These are phyloP conservation scores for Epinotia ramella DNA, from an alignment of 2,888 invertebrate species.

Conservation along the genomic window DNA sequence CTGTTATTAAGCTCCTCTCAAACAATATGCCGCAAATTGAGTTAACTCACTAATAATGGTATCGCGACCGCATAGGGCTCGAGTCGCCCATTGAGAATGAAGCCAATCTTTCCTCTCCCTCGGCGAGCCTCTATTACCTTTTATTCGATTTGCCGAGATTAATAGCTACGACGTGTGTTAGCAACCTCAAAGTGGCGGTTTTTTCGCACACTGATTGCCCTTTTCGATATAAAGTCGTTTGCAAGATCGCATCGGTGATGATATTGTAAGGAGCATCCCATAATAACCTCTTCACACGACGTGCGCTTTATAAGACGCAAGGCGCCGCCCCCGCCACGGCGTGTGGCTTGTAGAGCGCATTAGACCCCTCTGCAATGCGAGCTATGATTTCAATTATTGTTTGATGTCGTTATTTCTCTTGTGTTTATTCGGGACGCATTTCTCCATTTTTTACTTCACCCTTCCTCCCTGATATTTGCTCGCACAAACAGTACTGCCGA, in stretches of 20 bases:
- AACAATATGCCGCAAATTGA: slow-evolving; percentile 85
- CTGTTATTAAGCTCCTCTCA: slow-evolving; percentile 83
- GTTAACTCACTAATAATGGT: slow-evolving; percentile 84
- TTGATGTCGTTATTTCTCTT: slow-evolving; percentile 82
- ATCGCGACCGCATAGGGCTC: slow-evolving; percentile 75
- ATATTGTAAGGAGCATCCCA: slow-evolving; percentile 15
- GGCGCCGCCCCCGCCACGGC: slow-evolving; percentile 50
- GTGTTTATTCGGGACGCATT: slow-evolving; percentile 80
- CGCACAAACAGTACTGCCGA: slow-evolving; percentile 68
- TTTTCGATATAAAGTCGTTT: slow-evolving; percentile 51
- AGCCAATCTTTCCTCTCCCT: slow-evolving; percentile 72
- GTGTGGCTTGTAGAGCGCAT: slow-evolving; percentile 61
- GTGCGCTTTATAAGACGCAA: slow-evolving; percentile 40
- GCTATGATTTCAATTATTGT: slow-evolving; percentile 84
- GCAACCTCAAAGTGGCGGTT: slow-evolving; percentile 57
- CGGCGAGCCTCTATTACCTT: slow-evolving; percentile 70
- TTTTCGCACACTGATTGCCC: slow-evolving; percentile 53
- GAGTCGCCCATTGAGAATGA: slow-evolving; percentile 71
- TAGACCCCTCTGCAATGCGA: slow-evolving; percentile 60
- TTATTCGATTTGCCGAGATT: slow-evolving; percentile 80
- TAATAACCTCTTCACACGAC: slow-evolving; percentile 31
- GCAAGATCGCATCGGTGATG: slow-evolving; percentile 40
- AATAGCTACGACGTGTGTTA: slow-evolving; percentile 72
- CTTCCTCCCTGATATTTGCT: slow-evolving; percentile 74
- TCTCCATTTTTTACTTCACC: slow-evolving; percentile 78